Base-by-base conservation (phyloP, 2,113 vertebrate species). In the Bombycilla garrulus region DNA sequence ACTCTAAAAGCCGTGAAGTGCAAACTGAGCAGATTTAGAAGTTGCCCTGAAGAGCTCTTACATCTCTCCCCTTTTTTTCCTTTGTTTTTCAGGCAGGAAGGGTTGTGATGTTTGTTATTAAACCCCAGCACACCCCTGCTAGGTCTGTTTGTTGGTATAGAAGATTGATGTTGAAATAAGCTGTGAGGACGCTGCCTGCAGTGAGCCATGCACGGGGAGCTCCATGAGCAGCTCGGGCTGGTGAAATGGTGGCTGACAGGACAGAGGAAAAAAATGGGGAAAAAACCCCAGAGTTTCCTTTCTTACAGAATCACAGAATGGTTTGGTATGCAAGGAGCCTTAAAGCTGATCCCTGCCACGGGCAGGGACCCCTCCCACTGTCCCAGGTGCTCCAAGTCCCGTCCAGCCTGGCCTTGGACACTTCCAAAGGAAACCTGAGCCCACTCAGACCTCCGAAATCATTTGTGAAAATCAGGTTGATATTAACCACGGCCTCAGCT, bases 391-490 rank as follows among this genome's bases (percentile, higher is more conserved):
- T 35, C 60, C 60, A 57, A 48, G 11, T 60, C 51, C 20, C 0
- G 0, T 50, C 71, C 71, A 67, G 4, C 72, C 83, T 36, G 62
- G 26, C 72, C 53, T 12, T 5, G 36, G 45, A 2, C 71, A 22
- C 16, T 77, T 13, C 60, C 33, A 42, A 16, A 45, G 74, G 33
- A 42, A 56, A 47, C 13, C 11, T 10, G 10, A 73, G 19, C 44
- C 23, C 2, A 0, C 48, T 33, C 62, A 13, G 62, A 72, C 54
- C 53, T 92, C 31, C 3, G 10, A 2, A 12, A 47, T 20, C 0
- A 0, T 28, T 42, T 40, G 19, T 44, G 54, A 44, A 53, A 50
- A 29, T n/a, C 31, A 19, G 64, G 6, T 24, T 62, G 26, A 0
- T 5, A 1, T 15, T 31, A 48, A 15, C 14, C 45, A 45, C 5